Conservation (phyloP, 2,113 vertebrate species). For the Phyllostomus hastatus region DNA sequence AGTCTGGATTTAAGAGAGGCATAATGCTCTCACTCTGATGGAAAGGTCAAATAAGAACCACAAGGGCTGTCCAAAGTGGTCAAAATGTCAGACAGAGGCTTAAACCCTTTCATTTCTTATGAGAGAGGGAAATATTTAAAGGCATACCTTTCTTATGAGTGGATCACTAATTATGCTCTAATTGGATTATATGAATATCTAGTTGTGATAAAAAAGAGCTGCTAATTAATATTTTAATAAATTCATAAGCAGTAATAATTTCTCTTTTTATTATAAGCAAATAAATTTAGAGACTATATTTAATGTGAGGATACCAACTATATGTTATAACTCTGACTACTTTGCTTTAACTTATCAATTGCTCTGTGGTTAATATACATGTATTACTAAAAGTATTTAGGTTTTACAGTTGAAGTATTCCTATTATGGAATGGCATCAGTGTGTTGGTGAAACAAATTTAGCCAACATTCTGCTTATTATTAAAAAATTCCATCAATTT, state of each 20-base stretch:
- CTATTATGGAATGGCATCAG: neutral
- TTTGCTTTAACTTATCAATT: neutral
- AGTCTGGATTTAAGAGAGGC: slow-evolving; percentile 5
- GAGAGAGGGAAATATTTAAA: neutral
- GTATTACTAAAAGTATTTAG: neutral
- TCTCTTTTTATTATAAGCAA: neutral
- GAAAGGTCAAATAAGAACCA: neutral
- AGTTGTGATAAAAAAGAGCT: neutral
- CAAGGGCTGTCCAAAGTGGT: neutral
- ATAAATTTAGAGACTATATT: neutral
- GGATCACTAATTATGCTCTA: neutral
- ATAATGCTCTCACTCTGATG: neutral
- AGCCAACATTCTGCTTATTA: neutral
- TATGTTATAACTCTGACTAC: neutral
- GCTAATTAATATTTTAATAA: slow-evolving; percentile 11
- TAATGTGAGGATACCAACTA: neutral
- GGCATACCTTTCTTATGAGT: neutral
- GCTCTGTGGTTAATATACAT: neutral
- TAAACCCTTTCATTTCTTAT: neutral
- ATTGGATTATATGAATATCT: neutral
- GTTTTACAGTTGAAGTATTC: neutral
- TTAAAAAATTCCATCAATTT: neutral
- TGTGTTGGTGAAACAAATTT: neutral
- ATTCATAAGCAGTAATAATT: neutral
- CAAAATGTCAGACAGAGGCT: neutral